These are phyloP conservation scores for Cyanistes caeruleus DNA, from an alignment of 2,113 vertebrate species.

Conservation along the genomic window DNA sequence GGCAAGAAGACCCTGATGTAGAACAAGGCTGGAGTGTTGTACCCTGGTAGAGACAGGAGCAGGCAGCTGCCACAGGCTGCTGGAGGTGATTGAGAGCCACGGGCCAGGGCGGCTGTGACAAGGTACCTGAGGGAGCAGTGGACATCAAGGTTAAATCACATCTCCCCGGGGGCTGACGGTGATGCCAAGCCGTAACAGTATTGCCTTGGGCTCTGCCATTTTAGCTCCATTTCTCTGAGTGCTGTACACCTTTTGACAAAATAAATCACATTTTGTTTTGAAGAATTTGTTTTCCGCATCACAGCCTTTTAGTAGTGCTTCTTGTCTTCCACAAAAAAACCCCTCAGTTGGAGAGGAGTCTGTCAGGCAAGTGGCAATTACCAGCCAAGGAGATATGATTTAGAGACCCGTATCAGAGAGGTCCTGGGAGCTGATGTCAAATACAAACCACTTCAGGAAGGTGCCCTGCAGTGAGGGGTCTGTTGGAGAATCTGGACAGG, in stretches of 20 bases:
- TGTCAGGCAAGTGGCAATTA: background rate
- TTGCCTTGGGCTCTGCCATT: background rate
- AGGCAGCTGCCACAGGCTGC: background rate
- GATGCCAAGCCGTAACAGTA: background rate
- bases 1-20: background rate
- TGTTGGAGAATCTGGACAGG: background rate
- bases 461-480: background rate
- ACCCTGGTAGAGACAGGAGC: background rate
- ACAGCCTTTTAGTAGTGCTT: background rate
- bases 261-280: conserved; percentile 5
- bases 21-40: background rate
- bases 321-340: background rate
- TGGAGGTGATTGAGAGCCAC: background rate
- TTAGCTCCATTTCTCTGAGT: background rate
- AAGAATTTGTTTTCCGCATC: conserved; percentile 23
- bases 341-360: background rate
- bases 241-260: background rate
- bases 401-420: background rate
- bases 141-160: background rate
- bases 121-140: background rate
- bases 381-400: background rate
- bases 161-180: background rate
- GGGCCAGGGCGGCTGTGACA: background rate
- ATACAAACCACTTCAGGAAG: background rate
- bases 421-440: background rate